A percentile compares a stretch with the other conserved stretches of the same genome.
Evolutionary conservation across 2,888 invertebrate genomes (phyloP).

Genomic region (Rugalucina vietnamica): DNA sequence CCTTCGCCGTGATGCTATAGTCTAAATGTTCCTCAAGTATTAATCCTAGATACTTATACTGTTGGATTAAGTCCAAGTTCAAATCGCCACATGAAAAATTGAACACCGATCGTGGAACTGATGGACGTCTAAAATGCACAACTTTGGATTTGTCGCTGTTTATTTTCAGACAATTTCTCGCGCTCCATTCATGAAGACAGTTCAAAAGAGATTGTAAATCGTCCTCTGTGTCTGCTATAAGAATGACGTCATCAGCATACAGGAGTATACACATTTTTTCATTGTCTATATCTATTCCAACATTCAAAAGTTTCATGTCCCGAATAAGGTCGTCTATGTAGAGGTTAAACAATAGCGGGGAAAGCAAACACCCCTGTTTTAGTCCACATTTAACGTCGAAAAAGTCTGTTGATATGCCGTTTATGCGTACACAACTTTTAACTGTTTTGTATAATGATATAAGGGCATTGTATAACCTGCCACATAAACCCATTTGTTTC

Average conservation of each 20-base stretch:
- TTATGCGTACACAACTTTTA: neutral
- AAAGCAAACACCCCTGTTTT: neutral
- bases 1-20: slow-evolving; percentile 14
- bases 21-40: slow-evolving; percentile 22
- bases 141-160: neutral
- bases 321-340: neutral
- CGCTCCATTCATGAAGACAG: neutral
- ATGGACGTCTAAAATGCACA: neutral
- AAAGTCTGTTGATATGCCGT: neutral
- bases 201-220: neutral
- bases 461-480: neutral
- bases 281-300: neutral
- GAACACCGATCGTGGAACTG: neutral
- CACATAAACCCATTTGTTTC: neutral
- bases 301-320: neutral
- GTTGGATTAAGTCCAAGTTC: neutral
- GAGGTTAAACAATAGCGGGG: slow-evolving; percentile 1
- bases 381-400: slow-evolving; percentile 9
- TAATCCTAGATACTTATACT: slow-evolving; percentile 14
- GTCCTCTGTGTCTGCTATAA: neutral
- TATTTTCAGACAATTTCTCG: neutral
- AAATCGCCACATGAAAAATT: neutral
- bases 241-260: neutral
- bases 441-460: neutral
- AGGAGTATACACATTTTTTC: neutral